These are phyloP conservation scores for Dilophus febrilis DNA, from an alignment of 2,888 invertebrate genomes.

Conservation along the genomic window DNA sequence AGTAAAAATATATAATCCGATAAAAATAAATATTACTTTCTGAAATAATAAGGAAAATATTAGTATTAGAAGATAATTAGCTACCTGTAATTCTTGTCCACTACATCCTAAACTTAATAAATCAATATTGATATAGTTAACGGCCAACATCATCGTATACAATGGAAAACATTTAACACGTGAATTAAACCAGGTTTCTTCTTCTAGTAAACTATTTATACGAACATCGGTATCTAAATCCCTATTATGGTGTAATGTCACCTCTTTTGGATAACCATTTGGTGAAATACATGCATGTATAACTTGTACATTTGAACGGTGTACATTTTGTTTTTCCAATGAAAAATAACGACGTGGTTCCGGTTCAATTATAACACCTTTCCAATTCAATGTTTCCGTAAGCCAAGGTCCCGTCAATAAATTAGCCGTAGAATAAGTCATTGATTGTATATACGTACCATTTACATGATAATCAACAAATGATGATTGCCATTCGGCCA, in stretches of 20 bases:
- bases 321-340: conserved; percentile 39
- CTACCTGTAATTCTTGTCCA: conserved; percentile 30
- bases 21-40: too few species aligned
- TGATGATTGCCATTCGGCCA: conserved; percentile 27
- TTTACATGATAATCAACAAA: conserved; percentile 31
- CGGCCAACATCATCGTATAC: conserved; percentile 62
- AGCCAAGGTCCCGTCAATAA: conserved; percentile 52
- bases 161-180: conserved; percentile 74
- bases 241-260: conserved; percentile 34
- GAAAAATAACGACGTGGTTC: conserved; percentile 60
- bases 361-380: conserved; percentile 57
- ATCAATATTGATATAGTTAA: conserved; percentile 49
- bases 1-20: conserved; percentile 5
- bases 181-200: conserved; percentile 43
- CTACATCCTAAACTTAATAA: conserved; percentile 44
- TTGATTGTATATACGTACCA: conserved; percentile 54
- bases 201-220: conserved; percentile 34
- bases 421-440: conserved; percentile 39
- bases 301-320: conserved; percentile 39
- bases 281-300: conserved; percentile 69
- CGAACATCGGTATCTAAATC: conserved; percentile 34
- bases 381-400: conserved; percentile 53
- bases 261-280: conserved; percentile 58
- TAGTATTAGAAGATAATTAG: too few species aligned
- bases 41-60: too few species aligned